phyloP scores from a whole-genome alignment of 2,797 vertebrate species.

The Centroberyx gerrardi region DNA sequence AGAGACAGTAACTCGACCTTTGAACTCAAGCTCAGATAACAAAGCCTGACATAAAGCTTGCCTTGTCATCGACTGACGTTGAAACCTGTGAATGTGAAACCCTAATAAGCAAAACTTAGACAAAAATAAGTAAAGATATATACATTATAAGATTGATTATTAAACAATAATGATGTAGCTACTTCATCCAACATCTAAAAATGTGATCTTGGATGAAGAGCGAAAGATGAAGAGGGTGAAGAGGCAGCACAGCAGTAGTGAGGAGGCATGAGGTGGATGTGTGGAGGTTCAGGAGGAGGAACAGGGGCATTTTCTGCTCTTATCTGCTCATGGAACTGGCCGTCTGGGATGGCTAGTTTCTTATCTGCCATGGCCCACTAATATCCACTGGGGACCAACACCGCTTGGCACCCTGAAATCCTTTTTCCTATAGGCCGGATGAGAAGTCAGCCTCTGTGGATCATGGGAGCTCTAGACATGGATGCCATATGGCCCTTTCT shows the following conservation, averaged over 20 bases:
- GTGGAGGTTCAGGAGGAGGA: constrained; percentile 57
- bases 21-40: neutral
- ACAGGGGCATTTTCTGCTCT: constrained; percentile 60
- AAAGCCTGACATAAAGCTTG: neutral
- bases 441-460: constrained; percentile 76
- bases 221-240: constrained; percentile 27
- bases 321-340: constrained; percentile 74
- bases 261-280: constrained; percentile 56
- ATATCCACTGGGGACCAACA: constrained; percentile 74
- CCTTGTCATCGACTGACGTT: neutral
- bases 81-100: neutral
- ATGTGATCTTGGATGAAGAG: constrained; percentile 5
- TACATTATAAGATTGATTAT: neutral
- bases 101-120: neutral
- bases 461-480: constrained; percentile 73
- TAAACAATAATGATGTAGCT: neutral
- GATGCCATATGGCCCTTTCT: constrained; percentile 81
- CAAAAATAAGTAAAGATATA: neutral
- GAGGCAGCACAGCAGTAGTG: constrained; percentile 13
- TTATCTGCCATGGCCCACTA: constrained; percentile 74
- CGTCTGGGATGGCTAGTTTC: constrained; percentile 73
- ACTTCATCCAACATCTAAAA: neutral
- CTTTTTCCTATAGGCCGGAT: constrained; percentile 62
- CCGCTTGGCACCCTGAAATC: constrained; percentile 75
- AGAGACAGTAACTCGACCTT: constrained; percentile 2